These are phyloP conservation scores for Anthopleura sola DNA, from an alignment of 64 coral and sea anemone species.

Conservation along the genomic window DNA sequence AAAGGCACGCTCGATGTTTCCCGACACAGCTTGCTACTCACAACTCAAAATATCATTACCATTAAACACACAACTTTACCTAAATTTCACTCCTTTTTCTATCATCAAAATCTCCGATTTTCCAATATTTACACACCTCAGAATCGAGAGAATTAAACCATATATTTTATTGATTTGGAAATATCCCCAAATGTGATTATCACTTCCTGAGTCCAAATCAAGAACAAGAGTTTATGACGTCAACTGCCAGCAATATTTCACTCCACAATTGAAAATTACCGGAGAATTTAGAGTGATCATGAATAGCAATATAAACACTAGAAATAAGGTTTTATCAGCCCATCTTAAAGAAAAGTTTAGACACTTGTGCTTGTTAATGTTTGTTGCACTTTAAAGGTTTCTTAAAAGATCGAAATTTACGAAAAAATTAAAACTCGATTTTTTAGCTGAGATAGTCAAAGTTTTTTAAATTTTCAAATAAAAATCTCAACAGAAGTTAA, in stretches of 20 bases:
- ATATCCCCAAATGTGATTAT: not conserved
- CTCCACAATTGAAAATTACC: not conserved
- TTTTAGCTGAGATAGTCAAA: no score
- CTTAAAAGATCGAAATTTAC: no score
- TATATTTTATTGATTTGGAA: not conserved
- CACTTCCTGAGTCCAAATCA: not conserved
- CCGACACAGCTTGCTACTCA: no score
- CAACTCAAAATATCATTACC: not conserved
- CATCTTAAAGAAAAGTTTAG: not conserved
- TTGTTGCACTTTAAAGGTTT: no score
- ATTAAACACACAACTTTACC: not conserved
- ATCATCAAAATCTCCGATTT: not conserved
- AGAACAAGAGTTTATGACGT: not conserved
- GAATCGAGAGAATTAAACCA: not conserved
- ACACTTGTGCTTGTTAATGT: no score
- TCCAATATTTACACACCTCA: not conserved
- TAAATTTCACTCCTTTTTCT: not conserved
- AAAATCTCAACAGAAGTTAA: no score
- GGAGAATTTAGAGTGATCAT: not conserved
- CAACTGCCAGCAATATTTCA: not conserved
- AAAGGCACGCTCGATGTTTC: no score
- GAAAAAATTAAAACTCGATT: no score
- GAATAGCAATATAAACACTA: not conserved
- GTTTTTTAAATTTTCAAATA: no score
- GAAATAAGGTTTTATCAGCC: not conserved